Evolutionary conservation across 2,113 vertebrate species (phyloP).

Genomic region (Triplophysa dalaica): DNA sequence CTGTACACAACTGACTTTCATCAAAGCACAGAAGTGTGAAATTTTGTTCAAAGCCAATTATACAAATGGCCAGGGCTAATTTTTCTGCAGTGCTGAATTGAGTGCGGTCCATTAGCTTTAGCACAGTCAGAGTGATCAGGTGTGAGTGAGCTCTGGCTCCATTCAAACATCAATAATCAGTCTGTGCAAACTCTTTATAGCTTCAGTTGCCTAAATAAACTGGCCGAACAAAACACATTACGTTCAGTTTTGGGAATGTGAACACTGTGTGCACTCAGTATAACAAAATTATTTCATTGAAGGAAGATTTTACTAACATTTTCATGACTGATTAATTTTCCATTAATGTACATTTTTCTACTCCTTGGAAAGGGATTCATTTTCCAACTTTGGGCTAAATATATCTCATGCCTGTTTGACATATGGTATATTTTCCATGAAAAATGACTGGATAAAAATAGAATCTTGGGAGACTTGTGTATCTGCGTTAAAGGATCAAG

Average conservation of each 20-base stretch:
- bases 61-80: constrained; percentile 17
- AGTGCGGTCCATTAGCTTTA: constrained; percentile 31
- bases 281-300: background rate
- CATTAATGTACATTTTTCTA: background rate
- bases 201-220: constrained; percentile 8
- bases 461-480: constrained; percentile 17
- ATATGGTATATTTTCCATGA: constrained; percentile 18
- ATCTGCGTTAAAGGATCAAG: constrained; percentile 24
- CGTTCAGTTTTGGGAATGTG: constrained; percentile 5
- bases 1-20: constrained; percentile 30
- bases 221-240: background rate
- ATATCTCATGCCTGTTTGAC: constrained; percentile 13
- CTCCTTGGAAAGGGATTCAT: background rate
- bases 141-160: constrained; percentile 26
- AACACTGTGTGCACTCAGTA: background rate
- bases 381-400: constrained; percentile 11
- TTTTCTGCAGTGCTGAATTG: background rate
- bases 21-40: constrained; percentile 24
- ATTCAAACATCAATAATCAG: constrained; percentile 39
- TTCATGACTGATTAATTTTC: background rate
- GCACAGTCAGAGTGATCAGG: constrained; percentile 25
- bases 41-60: constrained; percentile 34
- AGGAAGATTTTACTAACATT: background rate
- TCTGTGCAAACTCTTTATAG: constrained; percentile 1
- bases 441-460: constrained; percentile 38